Conservation (phyloP, 2,797 vertebrate species). For the Karalla daura region DNA sequence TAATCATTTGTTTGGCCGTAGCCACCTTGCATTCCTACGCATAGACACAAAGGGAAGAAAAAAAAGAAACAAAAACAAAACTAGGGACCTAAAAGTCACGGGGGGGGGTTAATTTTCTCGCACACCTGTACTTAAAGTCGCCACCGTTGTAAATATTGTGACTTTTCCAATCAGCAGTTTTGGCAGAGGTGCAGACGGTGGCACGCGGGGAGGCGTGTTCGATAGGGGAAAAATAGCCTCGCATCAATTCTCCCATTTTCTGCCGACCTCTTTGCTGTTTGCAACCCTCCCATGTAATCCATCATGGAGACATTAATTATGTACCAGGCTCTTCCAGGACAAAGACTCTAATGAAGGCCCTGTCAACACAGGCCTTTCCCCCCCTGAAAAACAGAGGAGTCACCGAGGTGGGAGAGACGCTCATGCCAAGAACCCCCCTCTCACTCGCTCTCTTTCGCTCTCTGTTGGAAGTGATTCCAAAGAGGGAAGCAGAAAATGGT, state of each 20-base stretch:
- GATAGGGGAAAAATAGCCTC: slow-evolving; percentile 47
- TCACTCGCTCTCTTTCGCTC: no score
- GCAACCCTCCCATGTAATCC: slow-evolving; percentile 79
- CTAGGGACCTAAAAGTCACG: slow-evolving; percentile 37
- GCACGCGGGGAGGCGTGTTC: slow-evolving; percentile 52
- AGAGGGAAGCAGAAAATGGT: slow-evolving; percentile 30
- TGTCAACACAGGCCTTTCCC: slow-evolving; percentile 73
- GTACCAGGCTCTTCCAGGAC: slow-evolving; percentile 79
- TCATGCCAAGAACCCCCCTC: slow-evolving; percentile 47
- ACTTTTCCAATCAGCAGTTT: slow-evolving; percentile 77
- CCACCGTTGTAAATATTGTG: slow-evolving; percentile 74
- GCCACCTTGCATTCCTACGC: slow-evolving; percentile 26
- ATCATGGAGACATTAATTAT: slow-evolving; percentile 86
- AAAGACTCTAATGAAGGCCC: slow-evolving; percentile 83
- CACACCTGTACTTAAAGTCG: slow-evolving; percentile 52
- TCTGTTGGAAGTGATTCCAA: slow-evolving; percentile 45
- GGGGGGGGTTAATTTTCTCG: slow-evolving; percentile 58
- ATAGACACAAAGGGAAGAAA: slow-evolving; percentile 34
- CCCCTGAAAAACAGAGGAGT: slow-evolving; percentile 64
- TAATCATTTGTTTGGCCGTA: slow-evolving; percentile 59
- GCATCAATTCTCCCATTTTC: slow-evolving; percentile 69
- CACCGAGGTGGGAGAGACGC: slow-evolving; percentile 41
- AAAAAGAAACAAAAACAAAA: no score
- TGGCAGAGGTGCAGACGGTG: slow-evolving; percentile 41
- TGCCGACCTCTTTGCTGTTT: slow-evolving; percentile 76